These are phyloP conservation scores for Mastomys natalensis DNA, from an alignment of 2,113 vertebrate genomes.

Conservation along the genomic window DNA sequence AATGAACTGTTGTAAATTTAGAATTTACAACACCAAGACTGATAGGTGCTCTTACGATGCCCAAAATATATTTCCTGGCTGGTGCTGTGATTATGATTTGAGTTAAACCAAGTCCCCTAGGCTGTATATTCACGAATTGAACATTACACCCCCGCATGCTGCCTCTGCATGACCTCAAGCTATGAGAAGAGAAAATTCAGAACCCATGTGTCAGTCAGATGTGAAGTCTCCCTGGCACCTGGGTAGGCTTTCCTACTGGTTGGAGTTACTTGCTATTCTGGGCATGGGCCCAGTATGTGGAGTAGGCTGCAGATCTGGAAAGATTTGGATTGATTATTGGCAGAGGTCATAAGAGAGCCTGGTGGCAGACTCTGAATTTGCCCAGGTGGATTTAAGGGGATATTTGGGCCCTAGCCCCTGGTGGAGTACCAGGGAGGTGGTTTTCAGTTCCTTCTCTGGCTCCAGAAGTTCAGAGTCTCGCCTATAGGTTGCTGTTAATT, in stretches of 20 bases:
- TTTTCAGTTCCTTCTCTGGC: slow-evolving; percentile 36
- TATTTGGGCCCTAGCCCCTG: slow-evolving; percentile 22
- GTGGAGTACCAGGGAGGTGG: background rate
- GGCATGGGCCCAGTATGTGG: slow-evolving; percentile 45
- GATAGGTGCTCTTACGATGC: slow-evolving; percentile 28
- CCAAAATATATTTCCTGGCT: slow-evolving; percentile 62
- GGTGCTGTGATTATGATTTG: slow-evolving; percentile 73
- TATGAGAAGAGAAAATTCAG: slow-evolving; percentile 63
- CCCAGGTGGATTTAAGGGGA: slow-evolving; percentile 62
- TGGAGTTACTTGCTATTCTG: slow-evolving; percentile 53
- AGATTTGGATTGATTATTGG: slow-evolving; percentile 69
- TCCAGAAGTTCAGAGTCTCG: slow-evolving; percentile 43
- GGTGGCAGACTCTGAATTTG: slow-evolving; percentile 51
- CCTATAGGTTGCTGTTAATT: slow-evolving; percentile 59
- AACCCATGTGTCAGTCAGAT: slow-evolving; percentile 72
- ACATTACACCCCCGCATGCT: slow-evolving; percentile 23
- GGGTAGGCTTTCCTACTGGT: slow-evolving; percentile 54
- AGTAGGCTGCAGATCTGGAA: slow-evolving; percentile 60
- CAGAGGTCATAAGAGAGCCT: slow-evolving; percentile 52
- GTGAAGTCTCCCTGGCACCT: slow-evolving; percentile 68
- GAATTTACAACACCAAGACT: slow-evolving; percentile 59
- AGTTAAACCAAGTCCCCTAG: slow-evolving; percentile 68
- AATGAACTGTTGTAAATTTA: slow-evolving; percentile 68
- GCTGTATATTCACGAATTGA: slow-evolving; percentile 53
- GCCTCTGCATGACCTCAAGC: slow-evolving; percentile 56